Percentiles rank a stretch among this genome's conserved stretches.
Evolutionary conservation across 2,888 invertebrate species (phyloP).

Genomic region (Agrotis exclamationis): DNA sequence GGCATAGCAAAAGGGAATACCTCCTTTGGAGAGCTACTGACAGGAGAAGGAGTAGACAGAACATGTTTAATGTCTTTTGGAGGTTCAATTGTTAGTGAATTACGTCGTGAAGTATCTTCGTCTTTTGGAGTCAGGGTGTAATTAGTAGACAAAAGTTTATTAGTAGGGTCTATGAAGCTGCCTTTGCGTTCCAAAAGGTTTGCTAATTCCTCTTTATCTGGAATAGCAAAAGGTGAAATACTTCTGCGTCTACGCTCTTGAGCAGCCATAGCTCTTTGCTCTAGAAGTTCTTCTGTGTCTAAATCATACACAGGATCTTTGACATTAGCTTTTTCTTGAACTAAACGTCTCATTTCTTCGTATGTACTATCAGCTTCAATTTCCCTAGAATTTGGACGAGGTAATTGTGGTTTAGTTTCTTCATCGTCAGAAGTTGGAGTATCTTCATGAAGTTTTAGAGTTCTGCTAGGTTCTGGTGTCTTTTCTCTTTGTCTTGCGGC

Average conservation of each 20-base stretch:
- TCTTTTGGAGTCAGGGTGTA: constrained; percentile 86
- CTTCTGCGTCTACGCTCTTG: constrained; percentile 87
- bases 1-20: constrained; percentile 78
- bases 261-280: constrained; percentile 84
- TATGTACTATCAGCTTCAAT: constrained; percentile 88
- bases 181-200: constrained; percentile 83
- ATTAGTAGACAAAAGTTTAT: constrained; percentile 86
- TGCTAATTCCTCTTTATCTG: constrained; percentile 82
- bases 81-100: constrained; percentile 80
- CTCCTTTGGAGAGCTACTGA: constrained; percentile 81
- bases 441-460: constrained; percentile 90
- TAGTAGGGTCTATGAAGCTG: constrained; percentile 88
- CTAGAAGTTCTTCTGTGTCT: constrained; percentile 86
- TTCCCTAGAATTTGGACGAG: constrained; percentile 80
- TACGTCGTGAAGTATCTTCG: constrained; percentile 78
- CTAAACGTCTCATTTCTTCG: constrained; percentile 87
- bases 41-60: constrained; percentile 78
- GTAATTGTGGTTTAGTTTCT: constrained; percentile 73
- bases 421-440: constrained; percentile 92
- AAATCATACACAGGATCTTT: constrained; percentile 89
- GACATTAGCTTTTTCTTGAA: constrained; percentile 81
- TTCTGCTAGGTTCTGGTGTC: constrained; percentile 88
- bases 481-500: constrained; percentile 88
- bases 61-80: constrained; percentile 73
- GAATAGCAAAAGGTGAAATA: constrained; percentile 89